Evolutionary conservation across 2,113 vertebrate species (phyloP).

Genomic region (Rhinoptilus africanus): DNA sequence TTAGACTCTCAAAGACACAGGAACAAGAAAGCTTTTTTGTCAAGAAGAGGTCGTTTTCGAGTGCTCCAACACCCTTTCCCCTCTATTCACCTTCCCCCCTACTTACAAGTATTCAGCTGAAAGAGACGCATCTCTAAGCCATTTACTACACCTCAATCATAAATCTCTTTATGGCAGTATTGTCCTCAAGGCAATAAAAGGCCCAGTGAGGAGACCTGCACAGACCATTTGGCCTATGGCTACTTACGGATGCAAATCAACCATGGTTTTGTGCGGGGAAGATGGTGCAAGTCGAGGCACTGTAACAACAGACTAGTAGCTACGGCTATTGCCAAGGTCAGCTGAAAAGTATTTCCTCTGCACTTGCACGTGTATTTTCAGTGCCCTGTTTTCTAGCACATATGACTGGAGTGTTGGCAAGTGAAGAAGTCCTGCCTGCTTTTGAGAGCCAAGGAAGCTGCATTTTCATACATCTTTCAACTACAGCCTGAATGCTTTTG

Average conservation of each 20-base stretch:
- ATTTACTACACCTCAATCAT: neutral
- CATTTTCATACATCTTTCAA: neutral
- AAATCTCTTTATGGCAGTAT: neutral
- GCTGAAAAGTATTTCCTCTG: neutral
- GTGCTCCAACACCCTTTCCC: neutral
- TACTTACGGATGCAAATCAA: neutral
- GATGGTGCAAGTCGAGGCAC: neutral
- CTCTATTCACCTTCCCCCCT: neutral
- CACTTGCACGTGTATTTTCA: neutral
- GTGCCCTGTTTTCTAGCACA: neutral
- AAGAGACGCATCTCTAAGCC: neutral
- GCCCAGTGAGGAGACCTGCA: neutral
- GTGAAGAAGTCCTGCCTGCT: neutral
- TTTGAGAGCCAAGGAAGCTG: neutral
- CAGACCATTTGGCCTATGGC: neutral
- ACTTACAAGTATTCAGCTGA: neutral
- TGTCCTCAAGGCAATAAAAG: neutral
- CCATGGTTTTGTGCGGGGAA: fast-evolving
- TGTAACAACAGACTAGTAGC: neutral
- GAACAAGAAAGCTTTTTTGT: neutral
- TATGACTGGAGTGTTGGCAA: neutral
- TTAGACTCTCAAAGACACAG: neutral
- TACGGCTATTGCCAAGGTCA: neutral
- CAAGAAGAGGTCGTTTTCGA: neutral
- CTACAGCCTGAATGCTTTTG: neutral